Percentiles rank a stretch among this genome's conserved stretches.
Evolutionary conservation across 2,888 invertebrate species (phyloP).

Genomic region (Torymus auratus): DNA sequence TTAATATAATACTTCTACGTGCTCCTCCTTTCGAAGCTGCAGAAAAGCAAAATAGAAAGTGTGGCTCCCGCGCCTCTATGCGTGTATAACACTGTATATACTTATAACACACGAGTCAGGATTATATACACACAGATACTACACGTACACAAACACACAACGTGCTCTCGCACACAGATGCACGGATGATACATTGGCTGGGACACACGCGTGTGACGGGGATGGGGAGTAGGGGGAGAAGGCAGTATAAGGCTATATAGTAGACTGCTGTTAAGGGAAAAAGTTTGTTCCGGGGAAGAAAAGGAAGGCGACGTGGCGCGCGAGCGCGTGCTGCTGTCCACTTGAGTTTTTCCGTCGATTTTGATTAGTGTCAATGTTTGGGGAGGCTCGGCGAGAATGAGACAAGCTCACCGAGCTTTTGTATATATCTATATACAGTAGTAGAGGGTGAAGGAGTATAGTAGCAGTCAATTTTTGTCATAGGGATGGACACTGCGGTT

Average conservation of each 20-base stretch:
- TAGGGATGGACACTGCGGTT: background rate
- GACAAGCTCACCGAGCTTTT: background rate
- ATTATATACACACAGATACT: slow-evolving; percentile 2
- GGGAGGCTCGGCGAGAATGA: too few species aligned
- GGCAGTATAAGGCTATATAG: background rate
- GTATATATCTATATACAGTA: too few species aligned
- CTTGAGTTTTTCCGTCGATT: slow-evolving; percentile 47
- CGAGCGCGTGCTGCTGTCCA: slow-evolving; percentile 25
- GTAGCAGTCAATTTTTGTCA: slow-evolving; percentile 20
- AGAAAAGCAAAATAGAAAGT: too few species aligned
- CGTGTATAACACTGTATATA: too few species aligned
- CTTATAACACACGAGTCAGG: background rate
- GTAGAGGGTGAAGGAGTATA: background rate
- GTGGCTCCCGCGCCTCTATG: background rate
- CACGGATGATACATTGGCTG: slow-evolving; percentile 51
- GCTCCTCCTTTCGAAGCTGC: too few species aligned
- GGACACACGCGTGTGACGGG: slow-evolving; percentile 1
- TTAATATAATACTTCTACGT: too few species aligned
- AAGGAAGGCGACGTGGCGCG: too few species aligned
- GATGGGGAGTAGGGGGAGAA: background rate
- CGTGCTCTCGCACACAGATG: background rate
- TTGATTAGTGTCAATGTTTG: slow-evolving; percentile 49
- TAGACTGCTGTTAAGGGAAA: background rate
- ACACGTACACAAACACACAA: slow-evolving; percentile 5
- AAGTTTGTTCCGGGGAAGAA: slow-evolving; percentile 42